phyloP scores from a whole-genome alignment of 2,113 vertebrate genomes.

The Myrmecophaga tridactyla region DNA sequence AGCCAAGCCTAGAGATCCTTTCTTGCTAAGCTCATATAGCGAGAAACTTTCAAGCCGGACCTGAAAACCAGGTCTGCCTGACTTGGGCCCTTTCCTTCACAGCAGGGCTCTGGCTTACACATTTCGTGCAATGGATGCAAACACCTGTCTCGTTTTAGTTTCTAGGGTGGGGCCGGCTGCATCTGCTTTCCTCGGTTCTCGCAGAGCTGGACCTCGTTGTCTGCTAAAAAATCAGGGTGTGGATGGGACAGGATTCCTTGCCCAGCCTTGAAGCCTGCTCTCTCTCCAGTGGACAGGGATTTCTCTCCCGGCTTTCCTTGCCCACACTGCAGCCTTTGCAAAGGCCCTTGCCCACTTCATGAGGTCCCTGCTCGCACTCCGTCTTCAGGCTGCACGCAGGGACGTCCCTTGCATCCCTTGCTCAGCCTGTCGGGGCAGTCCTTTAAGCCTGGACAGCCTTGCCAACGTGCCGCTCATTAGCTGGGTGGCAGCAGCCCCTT shows the following conservation, averaged over 20 bases:
- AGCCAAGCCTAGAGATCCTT: neutral
- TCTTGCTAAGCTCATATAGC: neutral
- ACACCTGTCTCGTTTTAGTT: neutral
- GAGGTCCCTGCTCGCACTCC: neutral
- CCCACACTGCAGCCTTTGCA: rapidly evolving
- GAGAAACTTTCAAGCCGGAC: neutral
- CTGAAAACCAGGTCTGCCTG: neutral
- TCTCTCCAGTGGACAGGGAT: neutral
- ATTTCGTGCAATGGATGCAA: neutral
- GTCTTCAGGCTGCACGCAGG: neutral
- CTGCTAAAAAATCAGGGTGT: neutral
- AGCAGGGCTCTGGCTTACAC: neutral
- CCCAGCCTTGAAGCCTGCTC: neutral
- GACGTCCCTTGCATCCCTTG: neutral
- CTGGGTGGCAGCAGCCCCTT: too few relatives aligned
- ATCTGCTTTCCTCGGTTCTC: neutral
- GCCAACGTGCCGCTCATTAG: neutral
- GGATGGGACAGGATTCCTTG: neutral
- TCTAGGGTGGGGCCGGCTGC: neutral
- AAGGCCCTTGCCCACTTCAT: neutral
- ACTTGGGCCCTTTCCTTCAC: neutral
- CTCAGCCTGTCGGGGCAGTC: neutral
- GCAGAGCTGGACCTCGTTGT: neutral
- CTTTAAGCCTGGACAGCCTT: neutral
- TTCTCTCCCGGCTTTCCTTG: neutral